Evolutionary conservation across 2,888 invertebrate genomes (phyloP).

Genomic region (Allolobophora icterica): DNA sequence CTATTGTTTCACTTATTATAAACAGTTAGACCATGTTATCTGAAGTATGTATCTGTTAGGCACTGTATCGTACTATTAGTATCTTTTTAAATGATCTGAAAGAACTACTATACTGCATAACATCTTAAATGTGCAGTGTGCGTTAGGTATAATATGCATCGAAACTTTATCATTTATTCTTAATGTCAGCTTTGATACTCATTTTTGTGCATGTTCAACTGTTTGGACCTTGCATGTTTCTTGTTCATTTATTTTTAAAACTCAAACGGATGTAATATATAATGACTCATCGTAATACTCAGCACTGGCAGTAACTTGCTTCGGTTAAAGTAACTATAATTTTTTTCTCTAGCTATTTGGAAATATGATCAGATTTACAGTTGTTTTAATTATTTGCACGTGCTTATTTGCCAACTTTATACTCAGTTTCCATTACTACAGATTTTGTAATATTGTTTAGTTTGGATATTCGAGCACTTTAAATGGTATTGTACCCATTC

Average conservation of each 20-base stretch:
- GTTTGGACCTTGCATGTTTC: too few species aligned
- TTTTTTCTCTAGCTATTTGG: not conserved
- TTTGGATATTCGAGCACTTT: not conserved
- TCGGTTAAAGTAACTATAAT: not conserved
- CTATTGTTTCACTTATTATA: not conserved
- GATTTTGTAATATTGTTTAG: not conserved
- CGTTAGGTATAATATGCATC: not conserved
- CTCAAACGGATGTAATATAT: not conserved
- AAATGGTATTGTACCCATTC: too few species aligned
- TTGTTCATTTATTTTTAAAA: too few species aligned
- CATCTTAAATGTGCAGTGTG: not conserved
- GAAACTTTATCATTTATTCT: not conserved
- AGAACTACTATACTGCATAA: not conserved
- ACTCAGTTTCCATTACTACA: not conserved
- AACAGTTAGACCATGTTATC: not conserved
- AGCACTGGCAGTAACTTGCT: conserved; percentile 8
- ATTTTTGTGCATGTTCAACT: not conserved
- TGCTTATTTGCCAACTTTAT: not conserved
- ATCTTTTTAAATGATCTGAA: not conserved
- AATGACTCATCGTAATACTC: not conserved
- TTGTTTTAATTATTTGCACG: not conserved
- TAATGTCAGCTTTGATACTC: not conserved
- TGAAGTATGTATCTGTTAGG: not conserved
- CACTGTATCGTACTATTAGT: not conserved
- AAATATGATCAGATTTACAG: conserved; percentile 1